A percentile compares a stretch with the other conserved stretches of the same genome.
phyloP scores from a whole-genome alignment of 2,888 invertebrate genomes.

The Hydrotaea cyrtoneurina region DNA sequence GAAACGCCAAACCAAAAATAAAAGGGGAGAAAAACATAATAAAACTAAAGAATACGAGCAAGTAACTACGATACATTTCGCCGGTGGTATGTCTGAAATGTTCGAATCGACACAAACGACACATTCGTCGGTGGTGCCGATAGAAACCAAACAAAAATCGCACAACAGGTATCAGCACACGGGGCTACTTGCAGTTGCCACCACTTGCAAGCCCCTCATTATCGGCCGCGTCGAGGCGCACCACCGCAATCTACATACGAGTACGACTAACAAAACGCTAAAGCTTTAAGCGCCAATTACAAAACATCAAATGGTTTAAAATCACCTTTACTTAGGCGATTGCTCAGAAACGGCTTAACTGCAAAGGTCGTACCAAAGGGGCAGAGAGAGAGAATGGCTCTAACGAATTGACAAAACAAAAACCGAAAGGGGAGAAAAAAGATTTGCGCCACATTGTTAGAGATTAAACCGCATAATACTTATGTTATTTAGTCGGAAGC shows the following conservation, averaged over 20 bases:
- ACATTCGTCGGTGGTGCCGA: constrained; percentile 17
- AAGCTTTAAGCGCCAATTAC: constrained; percentile 75
- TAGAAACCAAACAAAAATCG: constrained; percentile 4
- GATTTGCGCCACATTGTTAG: constrained; percentile 43
- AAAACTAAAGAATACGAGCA: neutral
- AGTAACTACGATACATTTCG: constrained; percentile 52
- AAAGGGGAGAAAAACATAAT: neutral
- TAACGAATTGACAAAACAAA: neutral
- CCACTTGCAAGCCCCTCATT: too few species aligned
- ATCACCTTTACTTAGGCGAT: constrained; percentile 40
- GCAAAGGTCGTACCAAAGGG: neutral
- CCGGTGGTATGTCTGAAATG: constrained; percentile 76
- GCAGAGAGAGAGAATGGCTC: neutral
- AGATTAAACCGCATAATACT: constrained; percentile 23
- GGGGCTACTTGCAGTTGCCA: constrained; percentile 38
- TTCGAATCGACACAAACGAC: constrained; percentile 67
- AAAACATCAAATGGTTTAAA: constrained; percentile 64
- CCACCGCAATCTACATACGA: constrained; percentile 24
- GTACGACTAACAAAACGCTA: constrained; percentile 42
- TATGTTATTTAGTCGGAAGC: constrained; percentile 38
- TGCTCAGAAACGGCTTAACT: constrained; percentile 40
- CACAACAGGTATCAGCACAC: constrained; percentile 49
- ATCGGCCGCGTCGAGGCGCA: too few species aligned
- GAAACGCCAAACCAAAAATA: constrained; percentile 29
- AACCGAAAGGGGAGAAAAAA: neutral